These are phyloP conservation scores for Hiodon alosoides DNA, from an alignment of 2,113 vertebrate genomes.

Conservation along the genomic window DNA sequence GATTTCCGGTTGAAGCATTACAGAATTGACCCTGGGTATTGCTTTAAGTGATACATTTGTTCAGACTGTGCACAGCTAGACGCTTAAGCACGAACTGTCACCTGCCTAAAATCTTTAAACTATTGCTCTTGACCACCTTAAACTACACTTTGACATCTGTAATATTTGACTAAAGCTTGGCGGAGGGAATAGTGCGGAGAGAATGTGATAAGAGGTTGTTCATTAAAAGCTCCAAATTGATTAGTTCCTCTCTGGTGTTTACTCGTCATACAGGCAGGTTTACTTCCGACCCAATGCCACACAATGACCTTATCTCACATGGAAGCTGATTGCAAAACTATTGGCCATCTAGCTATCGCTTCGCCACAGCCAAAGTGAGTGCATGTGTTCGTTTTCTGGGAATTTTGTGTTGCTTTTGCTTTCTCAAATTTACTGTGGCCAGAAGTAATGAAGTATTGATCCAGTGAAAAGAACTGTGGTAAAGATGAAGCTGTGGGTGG, in stretches of 20 bases:
- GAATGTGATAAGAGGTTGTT: conserved; percentile 73
- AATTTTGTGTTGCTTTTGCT: conserved; percentile 37
- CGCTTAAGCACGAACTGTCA: not conserved
- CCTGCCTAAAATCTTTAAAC: conserved; percentile 19
- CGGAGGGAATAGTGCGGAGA: conserved; percentile 73
- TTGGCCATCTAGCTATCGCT: conserved; percentile 56
- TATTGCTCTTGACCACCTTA: conserved; percentile 40
- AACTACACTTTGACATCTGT: conserved; percentile 40
- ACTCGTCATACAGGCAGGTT: conserved; percentile 71
- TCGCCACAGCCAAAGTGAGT: conserved; percentile 27
- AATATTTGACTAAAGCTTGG: conserved; percentile 73
- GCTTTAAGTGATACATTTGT: not conserved
- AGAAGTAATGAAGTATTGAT: conserved; percentile 35
- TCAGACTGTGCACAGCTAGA: not conserved
- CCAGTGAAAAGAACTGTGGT: conserved; percentile 32
- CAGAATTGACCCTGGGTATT: not conserved
- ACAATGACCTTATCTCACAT: conserved; percentile 71
- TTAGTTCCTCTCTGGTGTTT: conserved; percentile 94
- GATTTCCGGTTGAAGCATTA: not conserved
- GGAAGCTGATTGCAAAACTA: conserved; percentile 71
- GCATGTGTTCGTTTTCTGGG: conserved; percentile 34
- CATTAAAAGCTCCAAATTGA: conserved; percentile 84
- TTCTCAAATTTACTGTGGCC: conserved; percentile 24
- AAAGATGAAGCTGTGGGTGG: conserved; percentile 25
- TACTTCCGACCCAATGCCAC: conserved; percentile 71